Evolutionary conservation across 2,888 invertebrate species (phyloP).

Genomic region (Macroteleia sp.): DNA sequence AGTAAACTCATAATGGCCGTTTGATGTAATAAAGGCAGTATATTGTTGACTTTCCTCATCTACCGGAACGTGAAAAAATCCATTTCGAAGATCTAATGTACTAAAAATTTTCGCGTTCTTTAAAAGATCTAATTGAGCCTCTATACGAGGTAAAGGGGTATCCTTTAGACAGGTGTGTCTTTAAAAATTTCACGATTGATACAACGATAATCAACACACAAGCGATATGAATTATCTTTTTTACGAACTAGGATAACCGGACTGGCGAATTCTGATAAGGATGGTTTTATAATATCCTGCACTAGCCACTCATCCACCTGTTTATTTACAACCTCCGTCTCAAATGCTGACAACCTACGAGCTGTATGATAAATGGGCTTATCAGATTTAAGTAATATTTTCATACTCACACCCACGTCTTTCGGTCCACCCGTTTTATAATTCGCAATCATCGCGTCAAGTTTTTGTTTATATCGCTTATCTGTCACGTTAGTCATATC

Average conservation of each 20-base stretch:
- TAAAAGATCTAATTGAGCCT: neutral
- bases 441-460: neutral
- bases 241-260: neutral
- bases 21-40: too few relatives aligned
- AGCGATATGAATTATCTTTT: constrained; percentile 1
- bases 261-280: neutral
- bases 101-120: too few relatives aligned
- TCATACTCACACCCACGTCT: neutral
- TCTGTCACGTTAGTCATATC: too few relatives aligned
- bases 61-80: too few relatives aligned
- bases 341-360: neutral
- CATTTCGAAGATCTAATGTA: too few relatives aligned
- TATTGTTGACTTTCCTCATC: too few relatives aligned
- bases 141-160: neutral
- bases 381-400: neutral
- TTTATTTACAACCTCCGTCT: neutral
- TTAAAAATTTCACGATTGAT: neutral
- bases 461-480: neutral
- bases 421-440: neutral
- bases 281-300: neutral
- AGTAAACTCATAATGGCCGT: too few relatives aligned
- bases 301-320: neutral
- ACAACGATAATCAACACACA: neutral
- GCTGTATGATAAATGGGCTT: neutral
- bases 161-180: too few relatives aligned